Evolutionary conservation across 2,888 invertebrate genomes (phyloP), one percentile per base, ranked within the genome.

Genomic region (Ochropleura plecta): DNA sequence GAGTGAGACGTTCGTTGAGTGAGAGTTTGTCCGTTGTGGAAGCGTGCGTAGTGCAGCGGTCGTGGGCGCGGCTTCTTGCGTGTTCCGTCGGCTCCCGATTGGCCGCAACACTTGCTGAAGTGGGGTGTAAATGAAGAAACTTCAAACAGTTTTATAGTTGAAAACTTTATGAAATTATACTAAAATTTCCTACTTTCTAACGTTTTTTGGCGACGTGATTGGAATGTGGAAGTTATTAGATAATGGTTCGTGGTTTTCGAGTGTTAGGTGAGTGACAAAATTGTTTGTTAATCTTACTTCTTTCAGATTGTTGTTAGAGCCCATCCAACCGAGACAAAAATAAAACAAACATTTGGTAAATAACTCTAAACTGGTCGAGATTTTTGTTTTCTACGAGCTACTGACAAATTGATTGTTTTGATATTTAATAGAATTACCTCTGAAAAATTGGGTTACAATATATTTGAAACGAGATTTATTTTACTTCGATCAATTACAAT

Each of bases 31-130:
- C 88, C 93, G 94, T 93, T 92, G 86, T 90, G 79, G 86, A 93
- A 92, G 93, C 95, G 94, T 95, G 96, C 96, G 96, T 94, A 94
- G 88, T 96, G 95, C 95, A 96, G 92, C 91, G 91, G 90, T 90
- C 83, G 91, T 92, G 94, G 96, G 96, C 93, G 95, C 93, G 92
- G 95, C 93, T 89, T 90, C 82, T 82, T 93, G 93, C 93, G 94
- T 93, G 90, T 79, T 86, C 90, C 86, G 89, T 86, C 86, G 79
- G 90, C 85, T 85, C 83, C 86, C 89, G 91, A 96, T 96, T 96
- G 96, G 96, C 79, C 80, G 82, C 82, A 81, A 87, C 87, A 86
- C 89, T 91, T 86, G 85, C 87, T 85, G 88, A 91, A 92, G 95
- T 93, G 94, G 96, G 96, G 93, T 94, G 93, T 92, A 75, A 84